These are phyloP conservation scores for Tipula unca DNA, from an alignment of 2,888 invertebrate species.

Conservation along the genomic window DNA sequence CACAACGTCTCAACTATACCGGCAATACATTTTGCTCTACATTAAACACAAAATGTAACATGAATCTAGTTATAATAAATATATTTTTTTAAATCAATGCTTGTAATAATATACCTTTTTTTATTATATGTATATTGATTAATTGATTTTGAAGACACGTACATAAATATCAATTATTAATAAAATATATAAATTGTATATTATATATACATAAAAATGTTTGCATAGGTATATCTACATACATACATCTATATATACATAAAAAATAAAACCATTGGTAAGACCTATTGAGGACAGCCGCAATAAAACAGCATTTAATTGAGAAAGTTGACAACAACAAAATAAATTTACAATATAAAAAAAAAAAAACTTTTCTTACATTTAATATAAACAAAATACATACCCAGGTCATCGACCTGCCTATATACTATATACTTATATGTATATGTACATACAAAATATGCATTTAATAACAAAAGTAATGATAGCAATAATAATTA, in stretches of 20 bases:
- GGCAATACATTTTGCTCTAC: not conserved
- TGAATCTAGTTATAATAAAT: not conserved
- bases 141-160: not conserved
- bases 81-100: not conserved
- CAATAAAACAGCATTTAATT: slow-evolving; percentile 19
- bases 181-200: not conserved
- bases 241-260: not conserved
- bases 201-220: not conserved
- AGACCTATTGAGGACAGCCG: slow-evolving; percentile 19
- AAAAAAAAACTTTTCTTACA: not conserved
- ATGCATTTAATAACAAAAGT: not conserved
- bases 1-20: not conserved
- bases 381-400: slow-evolving; percentile 14
- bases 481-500: not conserved
- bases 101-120: not conserved
- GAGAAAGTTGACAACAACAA: slow-evolving; percentile 20
- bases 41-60: not conserved
- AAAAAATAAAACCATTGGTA: not conserved
- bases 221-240: not conserved
- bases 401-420: not conserved
- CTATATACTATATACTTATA: no score
- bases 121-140: not conserved
- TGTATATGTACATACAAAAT: no score
- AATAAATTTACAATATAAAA: not conserved
- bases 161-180: not conserved